phyloP scores from a whole-genome alignment of 2,888 invertebrate species.

The Caenorhabditis sulstoni region DNA sequence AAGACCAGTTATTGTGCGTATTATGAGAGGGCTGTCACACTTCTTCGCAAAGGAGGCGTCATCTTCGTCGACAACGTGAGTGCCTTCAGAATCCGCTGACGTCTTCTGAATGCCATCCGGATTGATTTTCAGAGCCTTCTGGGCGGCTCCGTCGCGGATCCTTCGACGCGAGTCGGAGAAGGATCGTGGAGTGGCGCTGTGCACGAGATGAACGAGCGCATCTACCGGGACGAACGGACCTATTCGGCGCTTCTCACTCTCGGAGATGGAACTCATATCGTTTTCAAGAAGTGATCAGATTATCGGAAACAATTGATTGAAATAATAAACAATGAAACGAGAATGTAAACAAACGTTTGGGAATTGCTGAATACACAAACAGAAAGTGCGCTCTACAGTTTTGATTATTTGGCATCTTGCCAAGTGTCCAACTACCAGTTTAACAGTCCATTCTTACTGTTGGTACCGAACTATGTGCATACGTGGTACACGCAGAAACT shows the following conservation, averaged over 20 bases:
- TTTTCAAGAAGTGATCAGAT: slow-evolving; percentile 68
- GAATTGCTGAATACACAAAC: no score
- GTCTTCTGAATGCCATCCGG: neutral
- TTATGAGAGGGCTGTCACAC: slow-evolving; percentile 81
- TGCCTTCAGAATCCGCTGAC: neutral
- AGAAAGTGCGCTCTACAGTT: no score
- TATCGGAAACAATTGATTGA: no score
- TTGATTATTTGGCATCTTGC: no score
- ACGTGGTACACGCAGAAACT: no score
- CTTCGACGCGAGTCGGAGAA: neutral
- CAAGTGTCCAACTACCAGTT: no score
- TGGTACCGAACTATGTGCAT: slow-evolving; percentile 40
- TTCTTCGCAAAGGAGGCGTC: slow-evolving; percentile 81
- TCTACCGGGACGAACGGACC: slow-evolving; percentile 72
- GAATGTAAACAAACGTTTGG: no score
- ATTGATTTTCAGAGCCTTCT: slow-evolving; percentile 41
- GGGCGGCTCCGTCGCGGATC: slow-evolving; percentile 24
- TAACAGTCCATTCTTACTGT: no score
- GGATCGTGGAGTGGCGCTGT: slow-evolving; percentile 24
- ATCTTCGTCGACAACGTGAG: slow-evolving; percentile 82
- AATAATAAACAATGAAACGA: no score
- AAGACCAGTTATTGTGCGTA: slow-evolving; percentile 81
- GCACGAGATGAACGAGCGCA: slow-evolving; percentile 32
- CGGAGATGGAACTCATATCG: slow-evolving; percentile 78
- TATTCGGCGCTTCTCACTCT: slow-evolving; percentile 74